Evolutionary conservation across 2,113 vertebrate genomes (phyloP), one percentile per base, ranked within the genome.

Genomic region (Natator depressus): DNA sequence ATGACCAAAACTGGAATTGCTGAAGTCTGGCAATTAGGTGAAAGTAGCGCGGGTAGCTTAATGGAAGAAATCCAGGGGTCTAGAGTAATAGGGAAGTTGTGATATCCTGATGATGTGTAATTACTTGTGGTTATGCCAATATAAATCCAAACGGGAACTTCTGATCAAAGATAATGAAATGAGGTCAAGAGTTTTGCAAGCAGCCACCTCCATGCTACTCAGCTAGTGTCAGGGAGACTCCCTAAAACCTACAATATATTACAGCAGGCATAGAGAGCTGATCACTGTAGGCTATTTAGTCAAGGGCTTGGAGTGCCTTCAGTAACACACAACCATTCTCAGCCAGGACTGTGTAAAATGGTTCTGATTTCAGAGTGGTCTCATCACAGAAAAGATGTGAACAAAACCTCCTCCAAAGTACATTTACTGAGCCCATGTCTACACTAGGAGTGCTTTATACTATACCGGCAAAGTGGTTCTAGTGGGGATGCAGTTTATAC

Each of bases 221-320:
- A 5, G 54, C 83, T 85, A 59, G 57, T 7, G 0, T 57, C 75
- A 78, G 53, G 81, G 75, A 93, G 54, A 14, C 85, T 83, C n/a
- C 80, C 82, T 90, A 82, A 62, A 13, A 88, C 89, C 35, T 20
- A 17, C 55, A 29, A 3, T 79, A 24, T 8, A 20, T 83, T 93
- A 49, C 85, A 82, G 50, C 31, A 82, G 91, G 50, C 29, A 85
- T 11, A 46, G 94, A 93, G 84, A 82, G 84, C 80, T 93, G 91
- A 85, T 91, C 3, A 1, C 49, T 11, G 3, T 8, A 87, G 78
- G 51, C 22, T 93, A 83, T 96, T 65, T 42, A 69, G 87, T 81
- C 78, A 78, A 72, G 91, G 84, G 25, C 10, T 79, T n/a, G 53
- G 81, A 84, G 46, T 84, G 53, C 55, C 0, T 0, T 53, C 80